These are phyloP conservation scores for Anastrepha ludens DNA, from an alignment of 1,140 invertebrate genomes.

Conservation along the genomic window DNA sequence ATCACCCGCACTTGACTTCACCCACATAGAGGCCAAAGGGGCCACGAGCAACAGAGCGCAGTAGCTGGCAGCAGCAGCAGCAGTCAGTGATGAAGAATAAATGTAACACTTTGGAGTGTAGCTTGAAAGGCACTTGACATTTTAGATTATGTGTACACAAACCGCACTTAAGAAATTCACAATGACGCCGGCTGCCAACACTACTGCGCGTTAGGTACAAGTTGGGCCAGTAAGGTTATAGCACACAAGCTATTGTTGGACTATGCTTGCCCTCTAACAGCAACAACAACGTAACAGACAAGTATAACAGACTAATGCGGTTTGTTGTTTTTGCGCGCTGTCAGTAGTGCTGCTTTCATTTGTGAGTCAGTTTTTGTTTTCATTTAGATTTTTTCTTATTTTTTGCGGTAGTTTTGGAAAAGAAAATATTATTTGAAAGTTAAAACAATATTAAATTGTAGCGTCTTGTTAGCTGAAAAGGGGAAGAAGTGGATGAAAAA, in stretches of 20 bases:
- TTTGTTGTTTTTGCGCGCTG: background rate
- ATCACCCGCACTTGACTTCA: background rate
- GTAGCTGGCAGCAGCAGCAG: background rate
- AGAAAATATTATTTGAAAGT: constrained; percentile 44
- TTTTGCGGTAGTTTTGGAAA: background rate
- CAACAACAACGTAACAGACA: background rate
- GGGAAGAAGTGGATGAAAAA: background rate
- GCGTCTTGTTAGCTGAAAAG: background rate
- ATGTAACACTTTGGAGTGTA: constrained; percentile 43
- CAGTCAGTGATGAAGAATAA: background rate
- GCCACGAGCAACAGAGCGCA: background rate
- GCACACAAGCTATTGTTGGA: background rate
- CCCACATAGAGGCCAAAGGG: background rate
- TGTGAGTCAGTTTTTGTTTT: background rate
- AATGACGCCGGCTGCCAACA: constrained; percentile 32
- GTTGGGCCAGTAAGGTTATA: background rate
- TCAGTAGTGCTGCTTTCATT: background rate
- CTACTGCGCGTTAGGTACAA: background rate
- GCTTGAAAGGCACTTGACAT: constrained; percentile 50
- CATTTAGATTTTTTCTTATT: no score
- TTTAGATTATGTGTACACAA: constrained; percentile 51
- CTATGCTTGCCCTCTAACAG: background rate
- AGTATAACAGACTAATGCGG: background rate
- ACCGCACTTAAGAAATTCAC: constrained; percentile 45
- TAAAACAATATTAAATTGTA: constrained; percentile 42